Percentiles rank a stretch among this genome's conserved stretches.
Evolutionary conservation across 2,113 vertebrate genomes (phyloP).

Genomic region (Hypanus sabinus): DNA sequence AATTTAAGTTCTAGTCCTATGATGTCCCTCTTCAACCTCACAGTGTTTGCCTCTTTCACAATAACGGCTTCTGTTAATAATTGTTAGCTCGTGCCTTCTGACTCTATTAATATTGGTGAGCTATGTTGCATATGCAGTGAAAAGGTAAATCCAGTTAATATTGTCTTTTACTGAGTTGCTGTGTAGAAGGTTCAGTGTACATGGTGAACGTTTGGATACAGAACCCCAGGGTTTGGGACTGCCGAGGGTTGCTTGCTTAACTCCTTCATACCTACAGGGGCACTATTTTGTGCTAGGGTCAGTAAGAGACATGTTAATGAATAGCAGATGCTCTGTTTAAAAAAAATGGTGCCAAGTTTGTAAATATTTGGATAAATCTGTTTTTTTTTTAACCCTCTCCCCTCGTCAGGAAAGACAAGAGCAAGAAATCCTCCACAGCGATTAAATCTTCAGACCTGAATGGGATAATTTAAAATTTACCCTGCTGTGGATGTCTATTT

Average conservation of each 20-base stretch:
- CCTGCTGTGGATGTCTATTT: too few relatives aligned
- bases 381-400: not conserved
- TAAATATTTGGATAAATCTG: not conserved
- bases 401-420: too few relatives aligned
- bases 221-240: too few relatives aligned
- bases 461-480: too few relatives aligned
- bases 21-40: not conserved
- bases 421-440: too few relatives aligned
- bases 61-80: slow-evolving; percentile 7
- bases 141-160: not conserved
- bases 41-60: slow-evolving; percentile 8
- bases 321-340: not conserved
- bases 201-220: too few relatives aligned
- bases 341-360: not conserved
- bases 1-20: not conserved
- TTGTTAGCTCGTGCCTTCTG: not conserved
- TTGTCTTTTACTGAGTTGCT: not conserved
- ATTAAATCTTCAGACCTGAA: too few relatives aligned
- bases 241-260: not conserved
- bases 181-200: not conserved
- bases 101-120: not conserved
- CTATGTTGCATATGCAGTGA: not conserved
- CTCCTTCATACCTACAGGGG: not conserved
- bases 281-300: not conserved
- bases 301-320: not conserved